Conservation (phyloP, 1,140 invertebrate species). For the Holcopasites calliopsidis region DNA sequence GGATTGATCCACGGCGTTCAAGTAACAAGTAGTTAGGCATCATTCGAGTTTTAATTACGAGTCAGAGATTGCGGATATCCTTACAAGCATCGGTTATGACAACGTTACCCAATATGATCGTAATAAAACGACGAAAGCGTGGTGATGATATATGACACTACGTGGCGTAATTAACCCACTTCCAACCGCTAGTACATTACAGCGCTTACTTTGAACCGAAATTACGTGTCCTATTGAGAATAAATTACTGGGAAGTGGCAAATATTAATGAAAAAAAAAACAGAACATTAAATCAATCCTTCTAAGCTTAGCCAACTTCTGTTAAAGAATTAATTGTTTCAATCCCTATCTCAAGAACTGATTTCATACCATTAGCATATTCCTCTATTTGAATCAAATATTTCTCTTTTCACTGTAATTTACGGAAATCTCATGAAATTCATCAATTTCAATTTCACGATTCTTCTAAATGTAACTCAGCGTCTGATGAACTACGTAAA, state of each 20-base stretch:
- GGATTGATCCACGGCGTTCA: not conserved
- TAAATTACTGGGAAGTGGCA: not conserved
- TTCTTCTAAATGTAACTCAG: no score
- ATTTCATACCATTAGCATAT: no score
- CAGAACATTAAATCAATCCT: no score
- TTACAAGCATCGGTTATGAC: constrained; percentile 2
- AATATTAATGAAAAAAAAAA: no score
- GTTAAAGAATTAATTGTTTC: no score
- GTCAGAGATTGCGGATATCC: not conserved
- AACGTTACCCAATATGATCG: constrained; percentile 1
- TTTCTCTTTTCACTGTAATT: no score
- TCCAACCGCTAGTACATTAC: not conserved
- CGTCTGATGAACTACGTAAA: no score
- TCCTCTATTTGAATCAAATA: no score
- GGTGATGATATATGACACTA: not conserved
- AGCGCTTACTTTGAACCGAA: not conserved
- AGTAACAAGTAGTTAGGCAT: not conserved
- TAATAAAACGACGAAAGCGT: constrained; percentile 9
- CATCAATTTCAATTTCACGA: no score
- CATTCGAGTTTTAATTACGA: constrained; percentile 4
- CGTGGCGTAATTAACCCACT: not conserved
- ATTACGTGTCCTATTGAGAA: not conserved
- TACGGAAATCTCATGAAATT: no score
- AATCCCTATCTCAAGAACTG: no score
- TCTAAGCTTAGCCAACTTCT: no score